phyloP scores from a whole-genome alignment of 2,797 vertebrate genomes.

The Peromyscus melanophrys region DNA sequence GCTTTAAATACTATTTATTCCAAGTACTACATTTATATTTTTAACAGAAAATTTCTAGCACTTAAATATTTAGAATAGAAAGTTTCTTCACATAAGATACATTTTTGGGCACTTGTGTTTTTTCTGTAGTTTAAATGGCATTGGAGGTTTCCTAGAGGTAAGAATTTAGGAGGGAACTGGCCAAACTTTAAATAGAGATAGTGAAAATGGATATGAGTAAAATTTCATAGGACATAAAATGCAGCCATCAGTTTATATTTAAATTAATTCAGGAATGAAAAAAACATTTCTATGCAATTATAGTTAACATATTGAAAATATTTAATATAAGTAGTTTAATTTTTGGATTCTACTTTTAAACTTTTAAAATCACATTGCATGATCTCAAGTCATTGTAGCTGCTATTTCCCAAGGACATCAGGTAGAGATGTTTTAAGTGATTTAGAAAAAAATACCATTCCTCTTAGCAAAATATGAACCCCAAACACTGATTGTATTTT shows the following conservation, averaged over 20 bases:
- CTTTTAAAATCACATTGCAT: background rate
- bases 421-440: background rate
- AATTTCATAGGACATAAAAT: background rate
- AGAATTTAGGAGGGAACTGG: background rate
- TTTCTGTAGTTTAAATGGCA: background rate
- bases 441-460: background rate
- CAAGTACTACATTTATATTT: constrained; percentile 27
- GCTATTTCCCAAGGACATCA: constrained; percentile 1
- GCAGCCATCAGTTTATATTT: background rate
- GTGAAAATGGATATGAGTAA: constrained; percentile 3
- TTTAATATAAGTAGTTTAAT: background rate
- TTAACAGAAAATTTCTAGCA: constrained; percentile 6
- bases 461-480: constrained; percentile 14
- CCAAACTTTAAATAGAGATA: background rate
- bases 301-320: background rate
- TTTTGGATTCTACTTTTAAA: constrained; percentile 32
- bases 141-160: background rate
- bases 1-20: constrained; percentile 51
- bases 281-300: background rate
- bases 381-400: constrained; percentile 31
- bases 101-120: background rate
- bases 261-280: background rate
- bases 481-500: constrained; percentile 39
- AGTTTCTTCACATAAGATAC: background rate
- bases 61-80: constrained; percentile 43